phyloP scores from a whole-genome alignment of 2,797 vertebrate species.

The Sebastes goodei region DNA sequence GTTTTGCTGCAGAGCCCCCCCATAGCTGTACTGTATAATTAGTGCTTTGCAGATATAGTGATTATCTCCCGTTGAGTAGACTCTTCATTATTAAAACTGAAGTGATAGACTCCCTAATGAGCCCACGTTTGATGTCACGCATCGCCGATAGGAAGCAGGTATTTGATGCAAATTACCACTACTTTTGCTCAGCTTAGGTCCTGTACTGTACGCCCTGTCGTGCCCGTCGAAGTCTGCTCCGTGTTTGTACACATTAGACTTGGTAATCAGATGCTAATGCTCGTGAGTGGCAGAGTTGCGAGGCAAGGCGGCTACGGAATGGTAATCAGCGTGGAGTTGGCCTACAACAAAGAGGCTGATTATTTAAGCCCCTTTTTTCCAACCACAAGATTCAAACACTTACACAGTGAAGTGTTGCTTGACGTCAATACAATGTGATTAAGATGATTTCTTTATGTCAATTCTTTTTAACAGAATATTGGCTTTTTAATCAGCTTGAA shows the following conservation, averaged over 20 bases:
- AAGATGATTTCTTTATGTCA: conserved; percentile 34
- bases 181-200: conserved; percentile 12
- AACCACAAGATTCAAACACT: conserved; percentile 47
- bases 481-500: conserved; percentile 20
- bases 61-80: conserved; percentile 25
- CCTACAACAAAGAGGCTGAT: conserved; percentile 72
- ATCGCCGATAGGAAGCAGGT: conserved; percentile 13
- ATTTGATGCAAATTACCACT: conserved; percentile 52
- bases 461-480: conserved; percentile 2
- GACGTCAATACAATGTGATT: conserved; percentile 38
- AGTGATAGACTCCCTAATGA: conserved; percentile 35
- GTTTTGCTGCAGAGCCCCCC: conserved; percentile 5
- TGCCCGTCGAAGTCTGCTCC: conserved; percentile 48
- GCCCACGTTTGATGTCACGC: conserved; percentile 36
- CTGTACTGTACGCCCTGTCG: conserved; percentile 39
- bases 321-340: conserved; percentile 73
- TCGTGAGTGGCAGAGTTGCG: conserved; percentile 57
- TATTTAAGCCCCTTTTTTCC: conserved; percentile 63
- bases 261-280: conserved; percentile 83
- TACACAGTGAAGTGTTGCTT: conserved; percentile 34
- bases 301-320: conserved; percentile 71
- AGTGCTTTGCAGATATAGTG: conserved; percentile 28
- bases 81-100: conserved; percentile 30
- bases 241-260: conserved; percentile 76
- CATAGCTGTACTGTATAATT: conserved; percentile 33